These are phyloP conservation scores for Geococcyx californianus DNA, from an alignment of 2,113 vertebrate genomes.

Conservation along the genomic window DNA sequence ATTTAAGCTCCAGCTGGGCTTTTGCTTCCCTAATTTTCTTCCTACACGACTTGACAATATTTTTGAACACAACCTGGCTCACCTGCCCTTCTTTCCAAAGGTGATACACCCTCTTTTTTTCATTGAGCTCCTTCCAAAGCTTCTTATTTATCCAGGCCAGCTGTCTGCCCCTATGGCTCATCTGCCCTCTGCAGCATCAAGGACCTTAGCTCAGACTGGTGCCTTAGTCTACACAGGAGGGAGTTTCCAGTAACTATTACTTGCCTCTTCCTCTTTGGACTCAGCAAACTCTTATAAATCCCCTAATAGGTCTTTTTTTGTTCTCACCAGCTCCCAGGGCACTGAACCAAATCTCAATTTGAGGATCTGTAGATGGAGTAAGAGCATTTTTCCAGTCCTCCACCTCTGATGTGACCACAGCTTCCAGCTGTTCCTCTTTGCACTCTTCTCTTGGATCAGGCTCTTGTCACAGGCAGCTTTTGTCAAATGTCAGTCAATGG, in stretches of 20 bases:
- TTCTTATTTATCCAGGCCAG: no score
- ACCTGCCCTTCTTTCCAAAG: no score
- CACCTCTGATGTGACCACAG: fast-evolving
- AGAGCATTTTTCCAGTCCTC: not conserved
- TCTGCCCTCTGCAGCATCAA: not conserved
- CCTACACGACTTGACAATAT: no score
- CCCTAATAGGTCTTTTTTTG: not conserved
- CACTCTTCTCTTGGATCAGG: not conserved
- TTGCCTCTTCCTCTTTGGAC: not conserved
- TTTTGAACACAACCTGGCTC: no score
- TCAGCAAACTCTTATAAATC: not conserved
- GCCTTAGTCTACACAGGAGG: not conserved
- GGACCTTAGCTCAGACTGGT: not conserved
- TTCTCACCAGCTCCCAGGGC: not conserved
- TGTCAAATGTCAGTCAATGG: not conserved
- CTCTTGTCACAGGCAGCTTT: not conserved
- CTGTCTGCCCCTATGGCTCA: no score
- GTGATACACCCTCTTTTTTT: no score
- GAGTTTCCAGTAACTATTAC: not conserved
- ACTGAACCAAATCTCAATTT: not conserved
- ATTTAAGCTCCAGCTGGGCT: no score
- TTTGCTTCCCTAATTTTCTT: no score
- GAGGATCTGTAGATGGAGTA: not conserved
- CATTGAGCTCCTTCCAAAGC: no score
- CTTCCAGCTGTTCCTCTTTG: not conserved